Conservation (phyloP, 64 coral and sea anemone genomes). For the Porites australiensis region DNA sequence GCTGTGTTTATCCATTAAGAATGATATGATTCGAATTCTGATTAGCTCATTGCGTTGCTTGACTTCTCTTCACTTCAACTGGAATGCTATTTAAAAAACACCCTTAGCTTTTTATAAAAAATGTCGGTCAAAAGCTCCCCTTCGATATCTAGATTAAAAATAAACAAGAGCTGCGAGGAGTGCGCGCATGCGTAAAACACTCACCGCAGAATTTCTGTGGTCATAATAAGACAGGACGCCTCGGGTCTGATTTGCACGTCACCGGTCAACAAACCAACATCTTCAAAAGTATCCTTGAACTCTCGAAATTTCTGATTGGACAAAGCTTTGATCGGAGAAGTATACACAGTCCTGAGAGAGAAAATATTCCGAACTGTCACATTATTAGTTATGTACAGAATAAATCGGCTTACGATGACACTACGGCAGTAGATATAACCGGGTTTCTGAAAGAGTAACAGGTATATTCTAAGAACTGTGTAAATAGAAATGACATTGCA, state of each 20-base stretch:
- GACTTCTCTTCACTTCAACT: not conserved
- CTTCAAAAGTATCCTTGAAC: conserved; percentile 96
- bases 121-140: no score
- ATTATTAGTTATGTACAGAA: not conserved
- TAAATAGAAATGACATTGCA: no score
- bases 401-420: not conserved
- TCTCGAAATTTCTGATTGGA: conserved; percentile 99
- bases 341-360: conserved; percentile 88
- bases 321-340: conserved; percentile 97
- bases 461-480: no score
- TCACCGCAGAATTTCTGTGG: conserved; percentile 96
- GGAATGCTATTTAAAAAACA: not conserved
- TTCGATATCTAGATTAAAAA: no score
- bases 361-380: not conserved
- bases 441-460: no score
- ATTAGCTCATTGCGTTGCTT: not conserved
- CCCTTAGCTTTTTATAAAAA: no score
- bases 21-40: not conserved
- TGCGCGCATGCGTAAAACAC: no score
- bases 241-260: conserved; percentile 96
- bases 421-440: no score
- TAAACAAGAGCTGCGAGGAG: not conserved
- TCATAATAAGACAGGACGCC: conserved; percentile 96
- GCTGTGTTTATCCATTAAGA: no score
- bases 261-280: conserved; percentile 92